These are phyloP conservation scores for Podarcis cretensis DNA, from an alignment of 2,113 vertebrate species.

Conservation along the genomic window DNA sequence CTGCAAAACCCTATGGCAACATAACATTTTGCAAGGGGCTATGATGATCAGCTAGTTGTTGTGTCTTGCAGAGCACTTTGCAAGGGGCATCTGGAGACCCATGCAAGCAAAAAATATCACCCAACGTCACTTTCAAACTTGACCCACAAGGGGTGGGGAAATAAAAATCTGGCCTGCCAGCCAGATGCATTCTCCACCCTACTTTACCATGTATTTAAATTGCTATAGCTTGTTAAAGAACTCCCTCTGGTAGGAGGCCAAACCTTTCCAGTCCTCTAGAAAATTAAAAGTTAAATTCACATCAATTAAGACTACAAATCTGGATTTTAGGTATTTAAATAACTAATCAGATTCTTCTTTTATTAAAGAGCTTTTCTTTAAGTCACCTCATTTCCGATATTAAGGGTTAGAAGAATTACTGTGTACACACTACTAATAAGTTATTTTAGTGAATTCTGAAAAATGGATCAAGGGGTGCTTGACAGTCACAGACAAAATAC, in stretches of 20 bases:
- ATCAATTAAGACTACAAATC: conserved; percentile 15
- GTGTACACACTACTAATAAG: not conserved
- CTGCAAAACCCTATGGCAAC: no score
- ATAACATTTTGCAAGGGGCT: no score
- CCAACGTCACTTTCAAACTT: no score
- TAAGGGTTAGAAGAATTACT: not conserved
- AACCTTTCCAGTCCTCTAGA: not conserved
- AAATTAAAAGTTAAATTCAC: conserved; percentile 36
- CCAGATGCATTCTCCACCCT: no score
- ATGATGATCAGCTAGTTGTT: no score
- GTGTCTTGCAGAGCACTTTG: no score
- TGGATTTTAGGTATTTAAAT: conserved; percentile 18
- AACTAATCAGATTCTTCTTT: not conserved
- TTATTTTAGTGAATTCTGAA: not conserved
- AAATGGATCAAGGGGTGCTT: not conserved
- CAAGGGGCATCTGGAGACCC: no score
- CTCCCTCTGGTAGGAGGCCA: not conserved
- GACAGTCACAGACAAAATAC: not conserved
- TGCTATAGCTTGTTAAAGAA: conserved; percentile 8
- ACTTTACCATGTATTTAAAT: not conserved
- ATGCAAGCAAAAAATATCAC: no score
- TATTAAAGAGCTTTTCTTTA: not conserved
- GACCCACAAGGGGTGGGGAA: no score
- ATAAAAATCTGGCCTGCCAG: no score
- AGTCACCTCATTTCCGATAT: not conserved